These are phyloP conservation scores for Nothobranchius kuhntae DNA, from an alignment of 2,113 vertebrate genomes.

Conservation along the genomic window DNA sequence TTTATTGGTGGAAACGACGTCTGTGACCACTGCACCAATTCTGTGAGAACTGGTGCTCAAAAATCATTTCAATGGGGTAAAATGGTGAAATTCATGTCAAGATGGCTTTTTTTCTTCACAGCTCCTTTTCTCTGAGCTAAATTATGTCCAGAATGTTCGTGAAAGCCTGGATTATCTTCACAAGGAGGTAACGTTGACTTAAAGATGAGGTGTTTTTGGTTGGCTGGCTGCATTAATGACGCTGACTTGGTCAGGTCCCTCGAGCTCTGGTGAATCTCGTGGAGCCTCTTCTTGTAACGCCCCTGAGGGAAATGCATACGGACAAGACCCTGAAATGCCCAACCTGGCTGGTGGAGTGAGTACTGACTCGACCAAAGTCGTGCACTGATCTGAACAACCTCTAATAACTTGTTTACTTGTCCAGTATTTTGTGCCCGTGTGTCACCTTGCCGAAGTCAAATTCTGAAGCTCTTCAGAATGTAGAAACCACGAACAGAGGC, in stretches of 20 bases:
- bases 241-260: conserved; percentile 80
- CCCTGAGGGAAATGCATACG: conserved; percentile 80
- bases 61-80: background rate
- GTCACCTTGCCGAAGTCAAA: conserved; percentile 73
- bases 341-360: conserved; percentile 75
- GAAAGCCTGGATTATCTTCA: conserved; percentile 87
- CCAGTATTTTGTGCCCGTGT: conserved; percentile 86
- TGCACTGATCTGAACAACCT: conserved; percentile 1
- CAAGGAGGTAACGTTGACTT: conserved; percentile 72
- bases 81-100: background rate
- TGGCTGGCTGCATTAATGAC: conserved; percentile 1
- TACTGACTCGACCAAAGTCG: background rate
- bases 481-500: conserved; percentile 70
- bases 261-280: conserved; percentile 87
- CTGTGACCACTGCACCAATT: conserved; percentile 85
- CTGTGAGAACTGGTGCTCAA: conserved; percentile 73
- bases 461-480: conserved; percentile 75
- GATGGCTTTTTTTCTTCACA: conserved; percentile 48
- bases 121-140: conserved; percentile 81
- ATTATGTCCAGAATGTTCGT: conserved; percentile 76
- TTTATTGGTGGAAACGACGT: conserved; percentile 86
- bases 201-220: background rate
- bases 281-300: conserved; percentile 75
- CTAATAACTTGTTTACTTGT: conserved; percentile 9
- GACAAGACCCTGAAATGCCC: conserved; percentile 80